Evolutionary conservation across 2,797 vertebrate genomes (phyloP), one percentile per base, ranked within the genome.

Genomic region (Trichosurus vulpecula): DNA sequence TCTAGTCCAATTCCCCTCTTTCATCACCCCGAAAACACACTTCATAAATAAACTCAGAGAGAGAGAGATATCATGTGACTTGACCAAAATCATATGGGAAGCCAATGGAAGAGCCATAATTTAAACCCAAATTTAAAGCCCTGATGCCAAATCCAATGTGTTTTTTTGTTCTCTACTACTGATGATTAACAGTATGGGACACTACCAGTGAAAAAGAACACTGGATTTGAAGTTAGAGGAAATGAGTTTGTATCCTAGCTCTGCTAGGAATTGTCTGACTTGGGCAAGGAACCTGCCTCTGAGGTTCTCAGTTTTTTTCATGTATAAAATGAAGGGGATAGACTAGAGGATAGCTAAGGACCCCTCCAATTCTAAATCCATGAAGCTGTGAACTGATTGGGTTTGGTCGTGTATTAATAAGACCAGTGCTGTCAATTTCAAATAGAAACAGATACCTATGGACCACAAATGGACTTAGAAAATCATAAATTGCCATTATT

Each of bases 51-150:
- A n/a, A 90, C 3, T 13, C 35, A 91, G 31, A 89, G 90, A 56
- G 8, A 56, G 8, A 91, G 3, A 52, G n/a, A 6, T 92, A 52
- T 4, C 22, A 90, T 47, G 4, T 93, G 31, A 92, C 41, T 93
- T 91, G 22, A 92, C 57, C 87, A 95, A 97, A 52, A 93, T 81
- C 91, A 91, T 57, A 87, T 47, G 97, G 91, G 91, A 56, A 53
- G 4, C 4, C 51, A 90, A 31, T 35, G 6, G 35, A 57, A 90
- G 31, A 35, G 1, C 8, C 51, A n/a, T 52, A 19, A 54, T 54
- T 35, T 31, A 54, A 53, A 90, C 14, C 5, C 52, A 31, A 54
- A 53, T 54, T 19, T 56, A 56, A 56, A 6, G 0, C 30, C 10
- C 31, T 31, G 52, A n/a, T 4, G 16, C 14, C 30, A 54, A 47